Base-by-base conservation (phyloP, 92 coral and sea anemone genomes). In the Virgularia gustaviana region DNA sequence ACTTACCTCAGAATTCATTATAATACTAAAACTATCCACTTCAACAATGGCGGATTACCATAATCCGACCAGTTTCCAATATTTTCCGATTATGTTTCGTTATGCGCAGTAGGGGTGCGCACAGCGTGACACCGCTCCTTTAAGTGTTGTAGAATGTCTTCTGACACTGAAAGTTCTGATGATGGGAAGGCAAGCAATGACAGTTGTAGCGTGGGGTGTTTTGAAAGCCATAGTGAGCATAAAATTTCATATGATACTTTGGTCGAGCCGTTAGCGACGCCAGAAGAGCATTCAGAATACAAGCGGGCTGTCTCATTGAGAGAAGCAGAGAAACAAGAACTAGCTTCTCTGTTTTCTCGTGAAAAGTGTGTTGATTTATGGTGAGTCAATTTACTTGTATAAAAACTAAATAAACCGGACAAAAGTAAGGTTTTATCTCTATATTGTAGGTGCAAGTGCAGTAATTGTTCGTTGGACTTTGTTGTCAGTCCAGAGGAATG, bases 361-460 rank as follows among this genome's bases (percentile, higher is more conserved):
- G n/a, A n/a, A n/a, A n/a, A n/a, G n/a, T n/a, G n/a, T n/a, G n/a
- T n/a, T n/a, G n/a, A n/a, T n/a, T n/a, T n/a, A n/a, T n/a, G n/a
- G n/a, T n/a, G n/a, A n/a, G n/a, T n/a, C n/a, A n/a, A n/a, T n/a
- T n/a, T n/a, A n/a, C n/a, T n/a, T n/a, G n/a, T n/a, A n/a, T n/a
- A n/a, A n/a, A n/a, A n/a, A n/a, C n/a, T n/a, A n/a, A n/a, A n/a
- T n/a, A n/a, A n/a, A n/a, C n/a, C n/a, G n/a, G n/a, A n/a, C n/a
- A n/a, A n/a, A n/a, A n/a, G n/a, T n/a, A n/a, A n/a, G n/a, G n/a
- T n/a, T n/a, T n/a, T n/a, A n/a, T n/a, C n/a, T n/a, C n/a, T n/a
- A n/a, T n/a, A n/a, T n/a, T n/a, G n/a, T 63, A 82, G 82, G 82
- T 82, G 82, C 59, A 75, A 65, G 43, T 81, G 85, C 44, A 43